phyloP scores from a whole-genome alignment of 1,140 invertebrate genomes.

The Platorchestia sp. region DNA sequence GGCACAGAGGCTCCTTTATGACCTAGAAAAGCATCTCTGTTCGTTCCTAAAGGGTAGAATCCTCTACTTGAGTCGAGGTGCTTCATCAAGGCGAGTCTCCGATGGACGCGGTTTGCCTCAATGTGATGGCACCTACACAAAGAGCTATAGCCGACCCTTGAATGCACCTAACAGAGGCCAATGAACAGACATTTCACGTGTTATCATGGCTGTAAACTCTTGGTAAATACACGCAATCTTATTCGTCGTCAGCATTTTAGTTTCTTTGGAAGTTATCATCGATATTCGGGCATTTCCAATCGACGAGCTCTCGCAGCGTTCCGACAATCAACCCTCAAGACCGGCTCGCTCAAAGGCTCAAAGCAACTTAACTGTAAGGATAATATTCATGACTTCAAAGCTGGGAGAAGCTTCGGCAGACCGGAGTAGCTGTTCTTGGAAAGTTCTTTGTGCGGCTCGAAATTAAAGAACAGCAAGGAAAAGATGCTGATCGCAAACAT shows the following conservation, averaged over 20 bases:
- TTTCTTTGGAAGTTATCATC: background rate
- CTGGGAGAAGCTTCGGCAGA: background rate
- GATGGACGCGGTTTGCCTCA: background rate
- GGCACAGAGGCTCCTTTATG: constrained; percentile 29
- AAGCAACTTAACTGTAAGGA: background rate
- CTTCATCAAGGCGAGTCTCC: background rate
- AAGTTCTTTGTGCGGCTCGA: background rate
- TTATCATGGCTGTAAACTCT: background rate
- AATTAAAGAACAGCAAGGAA: background rate
- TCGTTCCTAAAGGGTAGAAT: constrained; percentile 25
- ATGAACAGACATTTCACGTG: background rate
- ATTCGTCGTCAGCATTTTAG: background rate
- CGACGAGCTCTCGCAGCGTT: background rate
- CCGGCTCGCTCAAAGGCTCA: background rate
- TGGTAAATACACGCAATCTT: background rate
- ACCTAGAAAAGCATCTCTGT: constrained; percentile 25
- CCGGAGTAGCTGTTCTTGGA: background rate
- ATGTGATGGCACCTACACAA: background rate
- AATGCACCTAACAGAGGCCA: background rate
- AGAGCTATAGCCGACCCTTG: background rate
- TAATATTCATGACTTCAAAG: background rate
- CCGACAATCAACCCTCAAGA: background rate
- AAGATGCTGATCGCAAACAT: background rate
- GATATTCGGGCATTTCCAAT: background rate
- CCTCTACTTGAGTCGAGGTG: background rate